phyloP scores from a whole-genome alignment of 2,797 vertebrate genomes.

The Paramormyrops hopkinsi region DNA sequence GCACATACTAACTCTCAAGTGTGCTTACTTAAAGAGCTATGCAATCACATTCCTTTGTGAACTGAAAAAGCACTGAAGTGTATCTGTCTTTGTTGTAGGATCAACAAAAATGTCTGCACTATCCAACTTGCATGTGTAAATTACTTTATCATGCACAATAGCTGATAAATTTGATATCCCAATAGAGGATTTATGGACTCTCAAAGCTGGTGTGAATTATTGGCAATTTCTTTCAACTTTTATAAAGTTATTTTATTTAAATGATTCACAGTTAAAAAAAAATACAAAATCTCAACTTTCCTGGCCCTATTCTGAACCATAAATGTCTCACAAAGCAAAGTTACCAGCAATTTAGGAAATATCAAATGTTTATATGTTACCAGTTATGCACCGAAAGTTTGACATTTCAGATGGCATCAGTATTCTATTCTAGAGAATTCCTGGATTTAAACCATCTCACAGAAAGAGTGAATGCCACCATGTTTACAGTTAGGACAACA shows the following conservation, averaged over 20 bases:
- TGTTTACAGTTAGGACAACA: background rate
- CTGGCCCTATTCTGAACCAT: background rate
- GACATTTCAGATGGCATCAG: background rate
- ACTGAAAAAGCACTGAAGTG: background rate
- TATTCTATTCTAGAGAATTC: background rate
- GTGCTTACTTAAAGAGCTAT: background rate
- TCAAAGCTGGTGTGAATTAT: background rate
- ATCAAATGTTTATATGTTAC: background rate
- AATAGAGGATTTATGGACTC: background rate
- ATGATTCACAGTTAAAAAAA: background rate
- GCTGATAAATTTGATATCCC: background rate
- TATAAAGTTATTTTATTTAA: background rate
- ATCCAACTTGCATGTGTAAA: background rate
- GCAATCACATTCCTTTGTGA: background rate
- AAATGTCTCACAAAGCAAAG: background rate
- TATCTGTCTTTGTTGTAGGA: background rate
- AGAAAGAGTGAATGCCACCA: background rate
- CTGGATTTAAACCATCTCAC: background rate
- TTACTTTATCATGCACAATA: background rate
- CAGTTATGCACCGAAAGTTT: background rate
- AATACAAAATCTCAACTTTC: background rate
- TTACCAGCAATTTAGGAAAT: background rate
- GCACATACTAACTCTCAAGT: background rate
- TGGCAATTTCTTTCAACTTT: background rate
- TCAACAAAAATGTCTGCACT: background rate